Percentiles rank a stretch among this genome's conserved stretches.
These are phyloP conservation scores for Rhizomys pruinosus DNA, from an alignment of 2,113 vertebrate species.

Conservation along the genomic window DNA sequence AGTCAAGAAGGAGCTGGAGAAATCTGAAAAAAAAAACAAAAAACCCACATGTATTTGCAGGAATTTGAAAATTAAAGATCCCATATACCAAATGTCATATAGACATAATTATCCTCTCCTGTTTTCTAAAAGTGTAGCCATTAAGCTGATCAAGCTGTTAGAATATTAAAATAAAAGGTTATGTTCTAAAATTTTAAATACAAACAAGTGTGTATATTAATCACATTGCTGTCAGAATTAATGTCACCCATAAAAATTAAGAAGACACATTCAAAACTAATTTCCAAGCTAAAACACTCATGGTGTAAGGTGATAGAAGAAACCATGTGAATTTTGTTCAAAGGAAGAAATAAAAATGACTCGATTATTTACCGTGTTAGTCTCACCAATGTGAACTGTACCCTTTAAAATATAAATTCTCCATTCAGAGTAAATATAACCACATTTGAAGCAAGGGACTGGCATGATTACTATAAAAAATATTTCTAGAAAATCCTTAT, in stretches of 20 bases:
- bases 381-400: constrained; percentile 81
- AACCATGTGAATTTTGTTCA: constrained; percentile 72
- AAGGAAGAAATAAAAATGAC: constrained; percentile 83
- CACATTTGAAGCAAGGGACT: constrained; percentile 57
- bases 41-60: neutral
- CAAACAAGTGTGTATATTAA: constrained; percentile 54
- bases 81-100: constrained; percentile 56
- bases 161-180: constrained; percentile 68
- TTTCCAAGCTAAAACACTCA: constrained; percentile 66
- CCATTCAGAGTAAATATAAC: constrained; percentile 77
- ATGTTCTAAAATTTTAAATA: constrained; percentile 56
- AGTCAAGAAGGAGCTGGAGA: neutral
- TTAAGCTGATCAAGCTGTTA: constrained; percentile 54
- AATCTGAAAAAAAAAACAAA: constrained; percentile 7
- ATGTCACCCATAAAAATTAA: constrained; percentile 54
- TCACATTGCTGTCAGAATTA: neutral
- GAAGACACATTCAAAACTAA: constrained; percentile 67
- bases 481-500: constrained; percentile 67
- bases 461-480: constrained; percentile 47
- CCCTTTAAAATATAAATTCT: constrained; percentile 80
- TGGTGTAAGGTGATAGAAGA: constrained; percentile 72
- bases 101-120: constrained; percentile 37
- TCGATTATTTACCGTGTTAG: constrained; percentile 81
- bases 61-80: constrained; percentile 71
- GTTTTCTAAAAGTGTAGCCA: constrained; percentile 59